A percentile compares a stretch with the other conserved stretches of the same genome.
Evolutionary conservation across 2,113 vertebrate species (phyloP).

Genomic region (Sminthopsis crassicaudata): DNA sequence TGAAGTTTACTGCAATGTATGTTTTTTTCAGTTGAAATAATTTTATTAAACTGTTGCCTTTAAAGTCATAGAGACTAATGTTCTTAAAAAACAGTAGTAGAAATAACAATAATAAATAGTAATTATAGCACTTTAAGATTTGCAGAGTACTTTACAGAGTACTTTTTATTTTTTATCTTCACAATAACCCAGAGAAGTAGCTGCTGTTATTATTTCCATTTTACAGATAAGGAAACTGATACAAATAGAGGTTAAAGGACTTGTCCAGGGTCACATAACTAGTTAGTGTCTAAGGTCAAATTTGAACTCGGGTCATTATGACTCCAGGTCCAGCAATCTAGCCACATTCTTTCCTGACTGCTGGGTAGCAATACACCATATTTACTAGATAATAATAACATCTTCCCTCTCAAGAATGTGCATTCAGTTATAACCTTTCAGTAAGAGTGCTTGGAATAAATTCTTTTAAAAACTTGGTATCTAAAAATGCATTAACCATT

Average conservation of each 20-base stretch:
- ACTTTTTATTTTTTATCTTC: background rate
- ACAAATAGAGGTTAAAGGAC: background rate
- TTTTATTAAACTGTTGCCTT: too few relatives aligned
- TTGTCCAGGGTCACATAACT: background rate
- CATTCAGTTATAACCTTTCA: background rate
- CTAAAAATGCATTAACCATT: background rate
- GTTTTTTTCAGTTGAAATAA: too few relatives aligned
- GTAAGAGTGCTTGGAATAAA: background rate
- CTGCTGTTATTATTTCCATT: background rate
- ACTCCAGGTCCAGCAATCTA: too few relatives aligned
- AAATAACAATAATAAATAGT: background rate
- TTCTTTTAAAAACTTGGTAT: background rate
- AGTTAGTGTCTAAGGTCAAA: too few relatives aligned
- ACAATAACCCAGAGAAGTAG: background rate
- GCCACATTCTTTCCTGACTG: too few relatives aligned
- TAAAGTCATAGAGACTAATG: background rate
- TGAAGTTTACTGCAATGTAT: too few relatives aligned
- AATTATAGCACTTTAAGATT: background rate
- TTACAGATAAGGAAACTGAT: background rate
- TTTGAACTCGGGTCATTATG: background rate
- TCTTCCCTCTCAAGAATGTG: background rate
- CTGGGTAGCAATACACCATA: background rate
- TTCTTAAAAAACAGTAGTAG: background rate
- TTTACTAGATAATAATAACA: background rate
- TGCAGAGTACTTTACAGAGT: background rate